Percentiles rank a stretch among this genome's conserved stretches.
phyloP scores from a whole-genome alignment of 1,140 invertebrate species.

The Pseudoatta argentina region DNA sequence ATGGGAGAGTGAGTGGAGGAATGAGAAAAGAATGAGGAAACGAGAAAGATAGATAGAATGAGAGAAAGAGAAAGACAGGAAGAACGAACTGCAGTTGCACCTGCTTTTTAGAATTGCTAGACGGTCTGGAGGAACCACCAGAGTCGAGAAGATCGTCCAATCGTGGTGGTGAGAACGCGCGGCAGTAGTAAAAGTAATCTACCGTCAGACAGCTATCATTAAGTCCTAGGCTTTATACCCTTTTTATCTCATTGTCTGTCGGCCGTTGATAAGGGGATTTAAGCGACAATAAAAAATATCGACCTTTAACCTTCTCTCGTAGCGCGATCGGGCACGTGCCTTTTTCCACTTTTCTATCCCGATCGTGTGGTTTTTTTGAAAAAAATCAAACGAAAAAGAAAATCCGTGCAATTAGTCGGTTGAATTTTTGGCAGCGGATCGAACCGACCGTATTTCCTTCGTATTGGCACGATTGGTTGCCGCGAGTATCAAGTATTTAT shows the following conservation, averaged over 20 bases:
- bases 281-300: slow-evolving; percentile 64
- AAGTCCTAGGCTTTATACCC: slow-evolving; percentile 61
- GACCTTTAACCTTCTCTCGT: slow-evolving; percentile 38
- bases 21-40: slow-evolving; percentile 15
- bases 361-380: slow-evolving; percentile 29
- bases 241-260: slow-evolving; percentile 62
- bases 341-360: slow-evolving; percentile 18
- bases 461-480: slow-evolving; percentile 14
- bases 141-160: slow-evolving; percentile 55
- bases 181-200: slow-evolving; percentile 66
- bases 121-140: slow-evolving; percentile 38
- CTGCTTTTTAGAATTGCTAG: slow-evolving; percentile 71
- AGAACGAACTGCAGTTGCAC: slow-evolving; percentile 56
- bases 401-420: slow-evolving; percentile 37
- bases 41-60: not conserved
- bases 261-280: slow-evolving; percentile 63
- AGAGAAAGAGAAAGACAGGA: not conserved
- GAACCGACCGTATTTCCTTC: slow-evolving; percentile 37
- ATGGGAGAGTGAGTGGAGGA: not conserved
- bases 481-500: slow-evolving; percentile 54
- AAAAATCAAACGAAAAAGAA: not conserved
- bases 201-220: slow-evolving; percentile 65
- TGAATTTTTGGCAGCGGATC: slow-evolving; percentile 27
- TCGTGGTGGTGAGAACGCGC: slow-evolving; percentile 56
- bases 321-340: slow-evolving; percentile 35